Evolutionary conservation across 2,888 invertebrate species (phyloP).

Genomic region (Galerucella calmariensis): DNA sequence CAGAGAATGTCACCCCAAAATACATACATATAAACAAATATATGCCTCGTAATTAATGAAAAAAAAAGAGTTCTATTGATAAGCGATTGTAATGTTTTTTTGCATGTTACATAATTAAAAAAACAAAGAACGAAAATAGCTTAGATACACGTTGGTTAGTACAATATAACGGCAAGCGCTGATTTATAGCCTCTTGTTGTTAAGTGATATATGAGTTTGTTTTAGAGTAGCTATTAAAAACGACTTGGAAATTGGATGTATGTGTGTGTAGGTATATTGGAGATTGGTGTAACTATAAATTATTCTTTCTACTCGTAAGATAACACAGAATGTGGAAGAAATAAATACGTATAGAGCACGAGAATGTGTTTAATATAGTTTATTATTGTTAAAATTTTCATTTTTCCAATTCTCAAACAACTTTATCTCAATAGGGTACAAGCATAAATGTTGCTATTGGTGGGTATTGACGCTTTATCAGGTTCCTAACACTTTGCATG

Average conservation of each 20-base stretch:
- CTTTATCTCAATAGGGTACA: no score
- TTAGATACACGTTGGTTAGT: conserved; percentile 38
- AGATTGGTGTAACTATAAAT: conserved; percentile 36
- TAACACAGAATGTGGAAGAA: conserved; percentile 21
- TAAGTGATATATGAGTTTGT: conserved; percentile 51
- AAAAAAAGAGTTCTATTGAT: background rate
- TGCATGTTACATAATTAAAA: conserved; percentile 22
- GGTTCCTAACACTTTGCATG: no score
- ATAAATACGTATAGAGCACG: conserved; percentile 14
- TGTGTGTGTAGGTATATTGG: conserved; percentile 24
- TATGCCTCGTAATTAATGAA: no score
- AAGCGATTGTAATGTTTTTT: background rate
- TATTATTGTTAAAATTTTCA: no score
- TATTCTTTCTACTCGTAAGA: conserved; percentile 14
- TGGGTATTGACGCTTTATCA: no score
- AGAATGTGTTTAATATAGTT: background rate
- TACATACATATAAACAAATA: no score
- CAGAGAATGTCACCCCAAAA: no score
- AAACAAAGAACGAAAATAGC: conserved; percentile 34
- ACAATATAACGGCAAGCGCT: conserved; percentile 34
- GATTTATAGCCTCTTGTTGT: conserved; percentile 49
- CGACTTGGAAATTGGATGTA: conserved; percentile 41
- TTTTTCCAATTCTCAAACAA: no score
- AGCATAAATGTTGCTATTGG: no score
- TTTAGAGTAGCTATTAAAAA: conserved; percentile 49